Base-by-base conservation (phyloP, 2,113 vertebrate genomes). In the Aplodontia rufa region DNA sequence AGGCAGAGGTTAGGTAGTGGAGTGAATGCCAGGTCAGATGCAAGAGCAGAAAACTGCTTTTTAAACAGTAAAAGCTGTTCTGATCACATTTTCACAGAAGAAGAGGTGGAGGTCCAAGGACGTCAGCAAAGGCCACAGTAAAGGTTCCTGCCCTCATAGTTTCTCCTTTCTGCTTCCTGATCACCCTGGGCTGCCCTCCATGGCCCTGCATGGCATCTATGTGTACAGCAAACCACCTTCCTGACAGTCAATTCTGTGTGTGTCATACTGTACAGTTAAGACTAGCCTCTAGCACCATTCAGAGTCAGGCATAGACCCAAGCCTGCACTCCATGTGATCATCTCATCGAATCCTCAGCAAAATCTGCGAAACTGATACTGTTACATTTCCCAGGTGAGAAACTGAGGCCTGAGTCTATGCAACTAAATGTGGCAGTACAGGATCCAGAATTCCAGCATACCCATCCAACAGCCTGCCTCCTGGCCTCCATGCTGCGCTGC, bases 151-250 rank as follows among this genome's bases (percentile, higher is more conserved):
- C 19, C 22, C 19, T 78, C 58, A 51, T 16, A 2, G 9, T 42
- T 66, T 30, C 17, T 40, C 9, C 17, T 32, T 26, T 68, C 40
- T 68, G 42, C 47, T 51, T 58, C 55, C 12, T 32, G n/a, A 26
- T 14, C n/a, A 55, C 10, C 58, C 42, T 42, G 0, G 42, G 7
- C 58, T 37, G 62, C 32, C 37, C 9, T 1, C 0, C 9, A 7
- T 13, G 49, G 47, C 26, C 78, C 64, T 17, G 13, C 26, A 14
- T 12, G 26, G 35, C 3, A 1, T 37, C 12, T 3, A 10, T 47
- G 32, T 30, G 16, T 14, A 4, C 26, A 30, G 45, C 16, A 37
- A 10, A 24, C 13, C 22, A 58, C 53, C 53, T 71, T 72, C 55
- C 2, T 5, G 8, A 42, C 28, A 14, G 74, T 62, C 14, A 8